Percentiles rank a stretch among this genome's conserved stretches.
Conservation (phyloP, 35 echinoderm and acorn worm genomes). For the Eucidaris tribuloides region DNA sequence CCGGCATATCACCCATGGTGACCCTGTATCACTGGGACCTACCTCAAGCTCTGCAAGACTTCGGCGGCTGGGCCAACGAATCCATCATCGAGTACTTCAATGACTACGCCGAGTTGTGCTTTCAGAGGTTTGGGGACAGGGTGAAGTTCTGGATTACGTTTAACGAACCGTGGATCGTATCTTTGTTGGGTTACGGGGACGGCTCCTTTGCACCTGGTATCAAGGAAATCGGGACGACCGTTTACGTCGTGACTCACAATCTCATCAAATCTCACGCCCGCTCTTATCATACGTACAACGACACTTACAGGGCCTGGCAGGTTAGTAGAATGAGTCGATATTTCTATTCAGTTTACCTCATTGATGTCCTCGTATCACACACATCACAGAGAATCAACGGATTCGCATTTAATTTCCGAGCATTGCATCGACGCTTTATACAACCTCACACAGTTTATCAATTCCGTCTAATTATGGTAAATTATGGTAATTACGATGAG, state of each 20-base stretch:
- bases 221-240: constrained; percentile 23
- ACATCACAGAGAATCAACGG: no score
- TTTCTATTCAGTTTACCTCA: no score
- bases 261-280: constrained; percentile 73
- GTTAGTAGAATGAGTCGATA: no score
- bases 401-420: no score
- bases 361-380: no score
- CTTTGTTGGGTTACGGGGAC: constrained; percentile 78
- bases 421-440: no score
- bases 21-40: constrained; percentile 95
- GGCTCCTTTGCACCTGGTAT: constrained; percentile 68
- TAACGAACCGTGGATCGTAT: constrained; percentile 93
- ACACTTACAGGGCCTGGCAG: constrained; percentile 31
- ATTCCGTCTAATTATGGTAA: no score
- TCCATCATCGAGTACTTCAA: constrained; percentile 61
- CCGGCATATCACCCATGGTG: constrained; percentile 66
- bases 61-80: constrained; percentile 68
- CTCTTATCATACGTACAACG: constrained; percentile 62
- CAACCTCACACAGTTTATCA: no score
- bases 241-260: constrained; percentile 69
- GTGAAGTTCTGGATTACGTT: constrained; percentile 93
- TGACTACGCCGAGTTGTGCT: constrained; percentile 70
- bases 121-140: constrained; percentile 59
- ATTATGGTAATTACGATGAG: no score
- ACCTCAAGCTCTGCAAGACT: constrained; percentile 66